Percentiles rank a stretch among this genome's conserved stretches.
These are phyloP conservation scores for Globodera rostochiensis DNA, from an alignment of 1,140 invertebrate species.

Conservation along the genomic window DNA sequence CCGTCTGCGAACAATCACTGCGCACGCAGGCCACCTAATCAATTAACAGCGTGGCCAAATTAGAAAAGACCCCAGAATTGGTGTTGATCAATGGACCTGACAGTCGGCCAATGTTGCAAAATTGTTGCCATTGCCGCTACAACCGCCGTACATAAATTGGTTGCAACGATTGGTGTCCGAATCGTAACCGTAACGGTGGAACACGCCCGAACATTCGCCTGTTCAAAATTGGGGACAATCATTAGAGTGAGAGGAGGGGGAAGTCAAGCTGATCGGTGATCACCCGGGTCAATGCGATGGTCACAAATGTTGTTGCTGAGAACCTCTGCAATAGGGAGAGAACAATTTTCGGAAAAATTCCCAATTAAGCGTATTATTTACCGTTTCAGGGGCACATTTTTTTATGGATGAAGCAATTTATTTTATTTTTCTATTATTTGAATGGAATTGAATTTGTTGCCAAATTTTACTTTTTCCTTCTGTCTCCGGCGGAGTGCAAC, in stretches of 20 bases:
- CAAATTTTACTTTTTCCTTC: neutral
- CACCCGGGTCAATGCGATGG: conserved; percentile 56
- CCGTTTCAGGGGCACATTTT: too few species aligned
- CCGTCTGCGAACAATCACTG: conserved; percentile 41
- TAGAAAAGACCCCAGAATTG: too few species aligned
- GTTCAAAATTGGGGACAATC: neutral
- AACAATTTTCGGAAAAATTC: neutral
- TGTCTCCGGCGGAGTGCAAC: conserved; percentile 30
- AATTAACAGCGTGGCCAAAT: neutral
- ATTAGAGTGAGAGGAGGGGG: neutral
- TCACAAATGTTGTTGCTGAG: conserved; percentile 49
- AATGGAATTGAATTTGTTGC: neutral
- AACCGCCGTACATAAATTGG: conserved; percentile 58
- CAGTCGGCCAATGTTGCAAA: conserved; percentile 58
- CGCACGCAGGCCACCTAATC: conserved; percentile 27
- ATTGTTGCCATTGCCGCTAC: conserved; percentile 61
- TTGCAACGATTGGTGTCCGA: conserved; percentile 48
- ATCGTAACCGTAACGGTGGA: conserved; percentile 59
- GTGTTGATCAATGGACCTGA: conserved; percentile 9
- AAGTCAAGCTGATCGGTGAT: neutral
- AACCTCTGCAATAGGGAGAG: conserved; percentile 8
- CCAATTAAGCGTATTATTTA: too few species aligned
- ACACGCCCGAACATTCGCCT: conserved; percentile 59
- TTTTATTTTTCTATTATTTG: neutral
- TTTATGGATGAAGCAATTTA: too few species aligned